phyloP scores from a whole-genome alignment of 2,888 invertebrate genomes.

The Orthosia cruda region DNA sequence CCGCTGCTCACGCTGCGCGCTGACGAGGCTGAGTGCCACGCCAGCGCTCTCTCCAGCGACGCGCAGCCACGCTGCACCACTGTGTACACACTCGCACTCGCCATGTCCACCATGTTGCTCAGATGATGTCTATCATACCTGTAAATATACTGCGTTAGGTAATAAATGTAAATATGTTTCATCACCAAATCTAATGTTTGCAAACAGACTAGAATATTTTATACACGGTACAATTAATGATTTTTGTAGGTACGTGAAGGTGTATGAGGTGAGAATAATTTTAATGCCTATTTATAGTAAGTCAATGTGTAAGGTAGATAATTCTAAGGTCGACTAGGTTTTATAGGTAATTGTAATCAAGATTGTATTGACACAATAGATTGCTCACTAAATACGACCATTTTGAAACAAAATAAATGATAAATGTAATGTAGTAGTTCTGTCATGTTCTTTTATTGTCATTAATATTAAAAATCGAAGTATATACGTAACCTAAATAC shows the following conservation, averaged over 20 bases:
- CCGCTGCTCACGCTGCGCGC: conserved; percentile 95
- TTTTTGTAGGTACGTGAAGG: conserved; percentile 74
- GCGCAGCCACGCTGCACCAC: conserved; percentile 86
- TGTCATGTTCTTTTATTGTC: conserved; percentile 21
- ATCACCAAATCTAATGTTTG: conserved; percentile 67
- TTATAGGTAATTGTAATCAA: conserved; percentile 62
- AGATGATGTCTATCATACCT: conserved; percentile 81
- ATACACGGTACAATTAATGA: conserved; percentile 75
- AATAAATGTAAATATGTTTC: conserved; percentile 68
- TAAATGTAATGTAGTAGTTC: conserved; percentile 34
- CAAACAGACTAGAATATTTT: conserved; percentile 76
- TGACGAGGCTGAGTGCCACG: conserved; percentile 96
- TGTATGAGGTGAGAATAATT: conserved; percentile 72
- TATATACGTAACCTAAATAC: conserved; percentile 61
- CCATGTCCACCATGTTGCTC: conserved; percentile 81
- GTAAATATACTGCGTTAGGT: conserved; percentile 41
- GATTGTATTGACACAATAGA: conserved; percentile 61
- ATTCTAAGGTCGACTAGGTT: conserved; percentile 57
- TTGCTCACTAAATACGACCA: conserved; percentile 65
- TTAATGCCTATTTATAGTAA: conserved; percentile 59
- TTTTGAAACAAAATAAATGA: conserved; percentile 45
- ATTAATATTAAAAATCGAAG: conserved; percentile 36
- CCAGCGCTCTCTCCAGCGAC: conserved; percentile 95
- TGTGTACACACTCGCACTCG: conserved; percentile 79
- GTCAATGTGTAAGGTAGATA: conserved; percentile 63